Evolutionary conservation across 2,797 vertebrate genomes (phyloP).

Genomic region (Morelia viridis): DNA sequence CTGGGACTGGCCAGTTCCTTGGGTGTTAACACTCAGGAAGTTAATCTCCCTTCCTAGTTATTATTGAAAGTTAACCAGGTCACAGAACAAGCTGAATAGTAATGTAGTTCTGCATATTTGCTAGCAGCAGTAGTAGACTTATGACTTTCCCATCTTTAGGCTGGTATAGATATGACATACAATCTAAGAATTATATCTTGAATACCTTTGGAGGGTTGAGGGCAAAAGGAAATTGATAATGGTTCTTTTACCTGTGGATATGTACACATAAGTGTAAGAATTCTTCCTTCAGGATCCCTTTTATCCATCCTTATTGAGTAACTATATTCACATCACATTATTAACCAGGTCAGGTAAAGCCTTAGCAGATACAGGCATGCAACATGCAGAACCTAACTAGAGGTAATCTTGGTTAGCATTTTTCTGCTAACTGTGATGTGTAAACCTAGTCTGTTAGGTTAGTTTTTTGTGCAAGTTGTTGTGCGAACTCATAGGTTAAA

Average conservation of each 20-base stretch:
- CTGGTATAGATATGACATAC: background rate
- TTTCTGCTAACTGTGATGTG: too few relatives aligned
- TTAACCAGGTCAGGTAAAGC: too few relatives aligned
- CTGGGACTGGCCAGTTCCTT: background rate
- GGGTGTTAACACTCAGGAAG: background rate
- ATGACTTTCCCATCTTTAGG: background rate
- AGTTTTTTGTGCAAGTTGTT: too few relatives aligned
- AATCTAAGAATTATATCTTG: background rate
- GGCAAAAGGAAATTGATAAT: background rate
- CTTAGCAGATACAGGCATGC: too few relatives aligned
- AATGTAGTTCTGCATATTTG: background rate
- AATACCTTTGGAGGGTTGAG: background rate
- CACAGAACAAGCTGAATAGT: background rate
- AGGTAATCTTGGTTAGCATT: too few relatives aligned
- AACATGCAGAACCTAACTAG: too few relatives aligned
- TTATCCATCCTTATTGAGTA: background rate
- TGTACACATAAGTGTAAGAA: too few relatives aligned
- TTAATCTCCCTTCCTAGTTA: background rate
- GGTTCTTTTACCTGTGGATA: background rate
- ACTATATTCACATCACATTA: too few relatives aligned
- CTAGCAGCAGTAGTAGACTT: background rate
- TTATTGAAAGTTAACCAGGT: background rate
- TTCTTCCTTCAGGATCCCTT: too few relatives aligned
- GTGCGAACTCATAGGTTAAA: too few relatives aligned
- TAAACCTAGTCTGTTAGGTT: too few relatives aligned